These are phyloP conservation scores for Leptodactylus fallax DNA, from an alignment of 2,797 vertebrate species.

Conservation along the genomic window DNA sequence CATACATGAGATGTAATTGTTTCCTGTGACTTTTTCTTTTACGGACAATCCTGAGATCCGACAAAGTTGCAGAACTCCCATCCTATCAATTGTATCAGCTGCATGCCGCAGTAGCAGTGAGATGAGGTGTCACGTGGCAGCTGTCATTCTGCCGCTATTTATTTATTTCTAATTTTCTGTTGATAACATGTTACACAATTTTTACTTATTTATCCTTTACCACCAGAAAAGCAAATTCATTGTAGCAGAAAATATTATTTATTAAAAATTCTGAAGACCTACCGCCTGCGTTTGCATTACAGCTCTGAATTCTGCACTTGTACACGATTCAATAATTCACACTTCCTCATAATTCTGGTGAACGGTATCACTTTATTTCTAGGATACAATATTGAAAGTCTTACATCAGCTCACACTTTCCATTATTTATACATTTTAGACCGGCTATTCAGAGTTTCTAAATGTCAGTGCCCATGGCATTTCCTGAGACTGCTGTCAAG, in stretches of 20 bases:
- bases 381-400: conserved; percentile 11
- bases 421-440: conserved; percentile 22
- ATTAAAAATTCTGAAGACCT: neutral
- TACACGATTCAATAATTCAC: neutral
- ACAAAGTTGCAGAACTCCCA: neutral
- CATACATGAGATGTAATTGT: neutral
- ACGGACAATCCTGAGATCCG: neutral
- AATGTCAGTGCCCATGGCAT: conserved; percentile 28
- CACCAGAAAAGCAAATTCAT: neutral
- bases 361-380: neutral
- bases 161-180: neutral
- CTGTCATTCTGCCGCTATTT: neutral
- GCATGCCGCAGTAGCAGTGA: no score
- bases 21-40: neutral
- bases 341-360: neutral
- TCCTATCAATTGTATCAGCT: no score
- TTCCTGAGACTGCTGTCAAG: conserved; percentile 24
- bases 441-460: conserved; percentile 7
- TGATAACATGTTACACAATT: neutral
- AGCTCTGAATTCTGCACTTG: neutral
- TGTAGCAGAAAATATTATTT: neutral
- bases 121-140: no score
- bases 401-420: conserved; percentile 7
- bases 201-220: neutral
- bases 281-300: neutral